Conservation (phyloP, 2,113 vertebrate genomes). For the Xenus cinereus region DNA sequence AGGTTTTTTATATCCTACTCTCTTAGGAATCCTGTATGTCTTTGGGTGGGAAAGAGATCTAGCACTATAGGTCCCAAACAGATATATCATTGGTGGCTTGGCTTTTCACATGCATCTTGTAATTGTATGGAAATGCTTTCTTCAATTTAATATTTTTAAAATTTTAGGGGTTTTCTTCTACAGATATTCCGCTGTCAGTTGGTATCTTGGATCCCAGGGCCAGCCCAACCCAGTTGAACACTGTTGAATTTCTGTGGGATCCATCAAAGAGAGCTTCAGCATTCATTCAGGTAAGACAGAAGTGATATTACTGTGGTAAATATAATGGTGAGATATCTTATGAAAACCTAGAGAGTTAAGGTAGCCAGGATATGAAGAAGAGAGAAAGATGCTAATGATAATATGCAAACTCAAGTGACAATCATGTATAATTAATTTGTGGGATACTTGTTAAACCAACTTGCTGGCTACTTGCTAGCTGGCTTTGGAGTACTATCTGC, state of each 20-base stretch:
- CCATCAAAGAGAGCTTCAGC: conserved; percentile 86
- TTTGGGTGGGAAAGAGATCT: background rate
- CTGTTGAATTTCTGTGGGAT: conserved; percentile 95
- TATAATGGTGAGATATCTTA: background rate
- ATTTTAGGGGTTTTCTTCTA: conserved; percentile 75
- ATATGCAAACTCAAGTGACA: background rate
- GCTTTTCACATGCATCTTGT: conserved; percentile 35
- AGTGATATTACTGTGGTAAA: background rate
- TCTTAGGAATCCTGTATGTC: background rate
- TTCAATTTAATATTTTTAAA: conserved; percentile 75
- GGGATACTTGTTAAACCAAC: background rate
- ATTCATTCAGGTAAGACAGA: conserved; percentile 87
- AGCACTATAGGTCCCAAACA: background rate
- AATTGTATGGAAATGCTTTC: conserved; percentile 44
- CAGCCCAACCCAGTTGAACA: conserved; percentile 89
- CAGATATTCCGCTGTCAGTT: conserved; percentile 92
- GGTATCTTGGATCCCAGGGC: conserved; percentile 88
- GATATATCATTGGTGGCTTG: background rate
- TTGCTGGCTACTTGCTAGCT: background rate
- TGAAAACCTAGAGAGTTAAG: background rate
- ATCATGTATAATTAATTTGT: background rate
- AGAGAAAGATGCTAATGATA: background rate
- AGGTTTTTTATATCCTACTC: background rate
- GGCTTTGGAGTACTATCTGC: background rate
- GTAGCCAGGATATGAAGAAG: background rate